A percentile compares a stretch with the other conserved stretches of the same genome.
Conservation (phyloP, 2,888 invertebrate genomes). For the Drosophila nigritarsus region DNA sequence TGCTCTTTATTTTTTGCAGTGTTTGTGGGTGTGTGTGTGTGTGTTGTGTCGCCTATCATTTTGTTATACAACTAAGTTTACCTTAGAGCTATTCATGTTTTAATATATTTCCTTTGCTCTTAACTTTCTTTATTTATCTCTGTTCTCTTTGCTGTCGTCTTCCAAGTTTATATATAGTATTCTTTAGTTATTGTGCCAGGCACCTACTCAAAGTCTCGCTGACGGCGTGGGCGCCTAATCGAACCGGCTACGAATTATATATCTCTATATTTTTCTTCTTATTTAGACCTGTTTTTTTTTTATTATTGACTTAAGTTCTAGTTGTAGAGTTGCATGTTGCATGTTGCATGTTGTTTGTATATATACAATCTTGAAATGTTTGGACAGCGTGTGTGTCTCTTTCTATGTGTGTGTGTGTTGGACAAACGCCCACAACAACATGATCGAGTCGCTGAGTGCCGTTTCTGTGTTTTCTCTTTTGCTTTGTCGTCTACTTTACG, state of each 20-base stretch:
- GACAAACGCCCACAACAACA: conserved; percentile 43
- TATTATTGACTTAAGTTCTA: conserved; percentile 50
- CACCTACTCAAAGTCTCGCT: conserved; percentile 57
- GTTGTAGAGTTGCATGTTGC: conserved; percentile 48
- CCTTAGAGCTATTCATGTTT: conserved; percentile 47
- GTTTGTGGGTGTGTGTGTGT: conserved; percentile 30
- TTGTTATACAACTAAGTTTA: conserved; percentile 57
- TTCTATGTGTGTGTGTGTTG: conserved; percentile 14
- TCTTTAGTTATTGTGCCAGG: conserved; percentile 70
- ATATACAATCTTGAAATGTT: conserved; percentile 50
- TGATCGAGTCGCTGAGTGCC: conserved; percentile 36
- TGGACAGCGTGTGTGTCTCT: not conserved
- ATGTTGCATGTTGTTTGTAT: conserved; percentile 46
- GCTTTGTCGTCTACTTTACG: conserved; percentile 40
- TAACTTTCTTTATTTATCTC: conserved; percentile 14
- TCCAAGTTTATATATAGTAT: conserved; percentile 38
- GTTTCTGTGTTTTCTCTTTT: conserved; percentile 8
- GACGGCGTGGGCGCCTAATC: conserved; percentile 35
- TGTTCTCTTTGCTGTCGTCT: conserved; percentile 32
- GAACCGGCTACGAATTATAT: conserved; percentile 49
- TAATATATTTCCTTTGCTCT: conserved; percentile 24
- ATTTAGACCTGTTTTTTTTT: conserved; percentile 69
- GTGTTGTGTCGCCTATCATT: conserved; percentile 32
- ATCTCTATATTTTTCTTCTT: conserved; percentile 12
- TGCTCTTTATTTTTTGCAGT: conserved; percentile 31